Conservation (phyloP, 2,888 invertebrate species). For the Agrotis segetum region DNA sequence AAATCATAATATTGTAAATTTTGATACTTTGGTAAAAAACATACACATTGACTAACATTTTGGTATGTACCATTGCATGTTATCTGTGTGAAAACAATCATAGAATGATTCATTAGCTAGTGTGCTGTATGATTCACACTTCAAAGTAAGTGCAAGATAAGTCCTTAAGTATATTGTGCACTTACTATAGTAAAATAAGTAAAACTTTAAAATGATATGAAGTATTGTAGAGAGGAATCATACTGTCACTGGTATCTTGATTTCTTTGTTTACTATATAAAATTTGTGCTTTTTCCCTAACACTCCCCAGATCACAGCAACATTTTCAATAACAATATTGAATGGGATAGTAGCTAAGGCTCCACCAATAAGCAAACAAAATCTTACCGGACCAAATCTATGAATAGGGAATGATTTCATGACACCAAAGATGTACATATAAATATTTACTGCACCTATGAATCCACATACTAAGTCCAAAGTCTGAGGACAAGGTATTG, state of each 20-base stretch:
- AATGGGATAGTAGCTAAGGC: constrained; percentile 98
- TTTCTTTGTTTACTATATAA: constrained; percentile 98
- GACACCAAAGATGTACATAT: constrained; percentile 99
- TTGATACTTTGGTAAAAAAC: constrained; percentile 70
- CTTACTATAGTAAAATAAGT: constrained; percentile 74
- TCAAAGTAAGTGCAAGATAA: constrained; percentile 72
- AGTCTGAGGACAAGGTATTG: constrained; percentile 95
- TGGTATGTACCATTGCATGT: constrained; percentile 65
- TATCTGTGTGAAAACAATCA: constrained; percentile 60
- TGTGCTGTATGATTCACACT: constrained; percentile 58
- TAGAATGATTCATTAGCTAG: constrained; percentile 57
- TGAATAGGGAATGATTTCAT: constrained; percentile 98
- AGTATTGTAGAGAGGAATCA: constrained; percentile 77
- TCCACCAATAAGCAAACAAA: constrained; percentile 95
- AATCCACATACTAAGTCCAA: constrained; percentile 97
- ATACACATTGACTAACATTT: constrained; percentile 65
- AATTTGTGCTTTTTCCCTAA: constrained; percentile 99
- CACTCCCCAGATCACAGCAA: constrained; percentile 98
- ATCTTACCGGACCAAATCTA: constrained; percentile 95
- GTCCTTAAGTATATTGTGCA: constrained; percentile 83
- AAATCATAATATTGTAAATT: constrained; percentile 40
- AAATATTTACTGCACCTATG: constrained; percentile 98
- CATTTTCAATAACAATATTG: constrained; percentile 98
- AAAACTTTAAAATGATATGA: constrained; percentile 69
- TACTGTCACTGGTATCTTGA: constrained; percentile 93